Base-by-base conservation (phyloP, 2,797 vertebrate genomes). In the Microctenopoma steveboyesi region DNA sequence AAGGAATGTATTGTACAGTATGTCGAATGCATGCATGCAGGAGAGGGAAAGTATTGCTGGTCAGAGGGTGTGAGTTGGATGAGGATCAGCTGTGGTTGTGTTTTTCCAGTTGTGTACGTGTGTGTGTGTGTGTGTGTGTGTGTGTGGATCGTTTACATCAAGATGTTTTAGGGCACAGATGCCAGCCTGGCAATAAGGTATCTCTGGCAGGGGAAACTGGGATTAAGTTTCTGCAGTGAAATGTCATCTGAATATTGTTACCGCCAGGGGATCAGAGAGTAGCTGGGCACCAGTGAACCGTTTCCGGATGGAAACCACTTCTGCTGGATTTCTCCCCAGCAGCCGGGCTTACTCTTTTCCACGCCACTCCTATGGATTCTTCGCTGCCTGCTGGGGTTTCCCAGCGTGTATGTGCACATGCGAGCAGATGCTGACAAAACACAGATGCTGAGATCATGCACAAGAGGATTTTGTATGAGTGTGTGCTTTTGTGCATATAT, bases 221-320 rank as follows among this genome's bases (percentile, higher is more conserved):
- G 73, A 78, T 90, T 81, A 78, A 63, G 78, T 87, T 92, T 86
- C 87, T 64, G 59, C 67, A 66, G 30, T 70, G 74, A 92, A 89
- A 89, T 88, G 88, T 90, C 89, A 83, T 81, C 74, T 81, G 85
- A 91, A 85, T 86, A 76, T 77, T 71, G 87, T 88, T 90, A 84
- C 89, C 45, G 52, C 78, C 73, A 68, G 79, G 59, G 88, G 86
- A 91, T 89, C 86, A 87, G 85, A 82, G 77, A 85, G 83, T 77
- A 88, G 85, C 64, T 68, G 68, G 81, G 87, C 75, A 72, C 69
- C 82, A 81, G 62, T 81, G 82, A 81, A 81, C 74, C 65, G 8
- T 85, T 81, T 82, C 76, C 18, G 73, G 77, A 77, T 82, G 74
- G 81, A 89, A 89, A 85, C 84, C 79, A 78, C 79, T 86, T 64